Evolutionary conservation across 1,140 invertebrate genomes (phyloP).

Genomic region (Branchinecta lynchi): DNA sequence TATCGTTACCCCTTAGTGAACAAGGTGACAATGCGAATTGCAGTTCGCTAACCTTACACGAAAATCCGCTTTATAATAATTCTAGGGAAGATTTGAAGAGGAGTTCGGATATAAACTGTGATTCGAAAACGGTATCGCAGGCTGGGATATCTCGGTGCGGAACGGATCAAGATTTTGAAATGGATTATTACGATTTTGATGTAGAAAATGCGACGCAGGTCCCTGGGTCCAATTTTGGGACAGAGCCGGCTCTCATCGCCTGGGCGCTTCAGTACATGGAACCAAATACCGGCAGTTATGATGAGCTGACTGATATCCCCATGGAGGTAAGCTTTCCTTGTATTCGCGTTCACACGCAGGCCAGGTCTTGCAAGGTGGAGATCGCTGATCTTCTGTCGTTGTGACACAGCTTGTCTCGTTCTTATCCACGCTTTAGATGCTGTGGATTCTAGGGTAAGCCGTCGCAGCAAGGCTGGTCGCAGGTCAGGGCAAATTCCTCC

Average conservation of each 20-base stretch:
- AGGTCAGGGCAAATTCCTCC: too few relatives aligned
- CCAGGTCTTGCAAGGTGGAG: too few relatives aligned
- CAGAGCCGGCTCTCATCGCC: conserved; percentile 1
- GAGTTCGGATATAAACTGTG: neutral
- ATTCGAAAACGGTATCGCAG: conserved; percentile 7
- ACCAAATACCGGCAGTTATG: neutral
- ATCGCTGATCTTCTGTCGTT: too few relatives aligned
- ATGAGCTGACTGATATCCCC: neutral
- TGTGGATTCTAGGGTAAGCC: too few relatives aligned
- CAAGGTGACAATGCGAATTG: neutral
- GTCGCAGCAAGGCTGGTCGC: too few relatives aligned
- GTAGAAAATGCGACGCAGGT: conserved; percentile 15
- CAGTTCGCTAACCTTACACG: neutral
- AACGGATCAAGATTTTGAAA: conserved; percentile 15
- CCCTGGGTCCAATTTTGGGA: conserved; percentile 16
- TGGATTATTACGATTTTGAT: conserved; percentile 20
- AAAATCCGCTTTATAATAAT: neutral
- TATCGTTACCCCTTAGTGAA: neutral
- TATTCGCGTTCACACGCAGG: too few relatives aligned
- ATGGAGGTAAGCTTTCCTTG: conserved; percentile 3
- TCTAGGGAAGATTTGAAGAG: neutral
- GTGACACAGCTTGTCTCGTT: too few relatives aligned
- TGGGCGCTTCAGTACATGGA: neutral
- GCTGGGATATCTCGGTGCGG: conserved; percentile 15
- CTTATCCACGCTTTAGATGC: too few relatives aligned